Evolutionary conservation across 2,888 invertebrate genomes (phyloP).

Genomic region (Alsophila aescularia): DNA sequence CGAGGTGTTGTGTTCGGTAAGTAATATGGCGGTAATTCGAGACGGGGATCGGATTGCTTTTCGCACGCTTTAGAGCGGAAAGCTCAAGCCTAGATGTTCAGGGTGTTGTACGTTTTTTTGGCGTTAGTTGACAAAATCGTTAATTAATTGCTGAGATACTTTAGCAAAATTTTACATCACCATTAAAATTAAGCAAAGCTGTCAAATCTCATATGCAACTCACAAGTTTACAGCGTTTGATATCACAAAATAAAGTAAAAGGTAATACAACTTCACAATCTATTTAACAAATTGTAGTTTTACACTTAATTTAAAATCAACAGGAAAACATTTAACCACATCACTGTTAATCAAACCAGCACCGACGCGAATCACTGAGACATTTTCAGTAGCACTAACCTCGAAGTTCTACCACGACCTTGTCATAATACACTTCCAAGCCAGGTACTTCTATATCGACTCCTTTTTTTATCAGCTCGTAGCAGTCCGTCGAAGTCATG

Average conservation of each 20-base stretch:
- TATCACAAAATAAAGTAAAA: background rate
- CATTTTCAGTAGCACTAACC: conserved; percentile 67
- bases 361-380: conserved; percentile 8
- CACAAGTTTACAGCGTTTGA: background rate
- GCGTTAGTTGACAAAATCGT: background rate
- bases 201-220: too few species aligned
- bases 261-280: background rate
- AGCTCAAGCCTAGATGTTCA: conserved; percentile 53
- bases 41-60: conserved; percentile 63
- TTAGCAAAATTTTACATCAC: too few species aligned
- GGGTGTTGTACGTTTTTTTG: conserved; percentile 34
- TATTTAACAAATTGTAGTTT: background rate
- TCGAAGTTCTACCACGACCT: conserved; percentile 84
- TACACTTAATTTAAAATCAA: background rate
- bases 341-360: conserved; percentile 18
- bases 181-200: too few species aligned
- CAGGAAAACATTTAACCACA: conserved; percentile 26
- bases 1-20: conserved; percentile 66
- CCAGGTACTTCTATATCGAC: conserved; percentile 81
- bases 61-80: conserved; percentile 74
- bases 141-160: too few species aligned
- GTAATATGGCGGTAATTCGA: conserved; percentile 69
- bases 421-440: conserved; percentile 84
- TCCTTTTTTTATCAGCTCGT: conserved; percentile 79
- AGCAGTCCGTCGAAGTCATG: conserved; percentile 81